Evolutionary conservation across 2,888 invertebrate species (phyloP), one percentile per base, ranked within the genome.

Genomic region (Athalia circularis): DNA sequence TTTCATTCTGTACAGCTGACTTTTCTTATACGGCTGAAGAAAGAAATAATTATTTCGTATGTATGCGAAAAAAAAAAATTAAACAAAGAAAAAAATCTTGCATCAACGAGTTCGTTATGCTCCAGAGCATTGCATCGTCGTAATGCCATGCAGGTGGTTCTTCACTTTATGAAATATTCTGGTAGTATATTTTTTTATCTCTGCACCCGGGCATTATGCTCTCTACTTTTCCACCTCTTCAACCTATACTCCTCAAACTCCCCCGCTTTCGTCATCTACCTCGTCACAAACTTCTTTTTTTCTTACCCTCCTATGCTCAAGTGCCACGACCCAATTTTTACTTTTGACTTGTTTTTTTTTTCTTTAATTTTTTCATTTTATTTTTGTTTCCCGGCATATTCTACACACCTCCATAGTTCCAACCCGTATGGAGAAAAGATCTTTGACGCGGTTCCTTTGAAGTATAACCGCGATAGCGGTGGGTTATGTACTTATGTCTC

Each of bases 121-220:
- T 54, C 4, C 54, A 11, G 54, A 54, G n/a, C 54, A 54, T 54
- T 54, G 54, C n/a, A 54, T 11, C n/a, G n/a, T 54, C n/a, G 54
- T 11, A 7, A 29, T 11, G 45, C 9, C 15, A 50, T 13, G 9
- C 13, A 54, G 29, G 29, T 54, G 47, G 29, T 29, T 43, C 50
- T 68, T 29, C 68, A 11, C 68, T 52, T 43, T 50, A 54, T 68
- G 50, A 68, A 68, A 68, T 68, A 54, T 54, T 68, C 43, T 43
- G n/a, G 52, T 68, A 52, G 29, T 68, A 48, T 65, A 50, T 50
- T 47, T 1, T 15, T 50, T 67, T 67, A 29, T 29, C 29, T 29
- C 29, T 29, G 29, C 29, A 29, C 29, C 29, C 29, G 29, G 29
- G 29, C 29, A 29, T 29, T 29, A 29, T 29, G 29, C 29, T 29